phyloP scores from a whole-genome alignment of 2,888 invertebrate species.

The Tachina grossa region DNA sequence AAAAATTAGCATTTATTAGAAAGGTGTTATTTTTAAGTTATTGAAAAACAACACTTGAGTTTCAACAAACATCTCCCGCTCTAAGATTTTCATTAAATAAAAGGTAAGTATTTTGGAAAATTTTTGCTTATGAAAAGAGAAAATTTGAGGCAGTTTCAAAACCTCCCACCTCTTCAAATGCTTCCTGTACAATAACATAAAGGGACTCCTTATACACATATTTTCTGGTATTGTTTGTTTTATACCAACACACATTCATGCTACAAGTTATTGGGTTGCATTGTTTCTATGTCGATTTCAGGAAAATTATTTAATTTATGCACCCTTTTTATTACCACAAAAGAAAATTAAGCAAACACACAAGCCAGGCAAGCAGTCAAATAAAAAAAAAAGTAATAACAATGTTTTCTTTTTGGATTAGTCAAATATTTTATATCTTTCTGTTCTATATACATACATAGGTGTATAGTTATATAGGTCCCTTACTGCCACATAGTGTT shows the following conservation, averaged over 20 bases:
- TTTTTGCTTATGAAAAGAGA: slow-evolving; percentile 2
- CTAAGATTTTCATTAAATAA: neutral
- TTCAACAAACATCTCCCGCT: slow-evolving; percentile 20
- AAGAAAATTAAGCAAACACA: neutral
- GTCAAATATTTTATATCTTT: slow-evolving; percentile 57
- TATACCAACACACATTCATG: slow-evolving; percentile 39
- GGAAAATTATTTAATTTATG: slow-evolving; percentile 65
- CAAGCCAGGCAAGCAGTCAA: neutral
- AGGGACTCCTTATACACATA: slow-evolving; percentile 5
- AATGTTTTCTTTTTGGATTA: slow-evolving; percentile 69
- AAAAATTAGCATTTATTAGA: slow-evolving; percentile 59
- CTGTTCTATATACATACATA: neutral
- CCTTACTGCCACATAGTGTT: slow-evolving; percentile 51
- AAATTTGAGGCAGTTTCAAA: slow-evolving; percentile 19
- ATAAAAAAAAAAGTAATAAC: slow-evolving; percentile 21
- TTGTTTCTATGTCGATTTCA: slow-evolving; percentile 42
- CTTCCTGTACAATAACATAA: slow-evolving; percentile 26
- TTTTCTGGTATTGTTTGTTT: slow-evolving; percentile 52
- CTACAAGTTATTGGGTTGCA: slow-evolving; percentile 50
- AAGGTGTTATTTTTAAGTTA: slow-evolving; percentile 69
- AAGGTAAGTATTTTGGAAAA: slow-evolving; percentile 25
- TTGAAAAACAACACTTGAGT: slow-evolving; percentile 67
- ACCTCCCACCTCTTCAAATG: slow-evolving; percentile 2
- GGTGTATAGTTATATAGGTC: slow-evolving; percentile 1
- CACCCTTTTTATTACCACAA: slow-evolving; percentile 64